Conservation (phyloP, 2,888 invertebrate species). For the Creontiades dilutus region DNA sequence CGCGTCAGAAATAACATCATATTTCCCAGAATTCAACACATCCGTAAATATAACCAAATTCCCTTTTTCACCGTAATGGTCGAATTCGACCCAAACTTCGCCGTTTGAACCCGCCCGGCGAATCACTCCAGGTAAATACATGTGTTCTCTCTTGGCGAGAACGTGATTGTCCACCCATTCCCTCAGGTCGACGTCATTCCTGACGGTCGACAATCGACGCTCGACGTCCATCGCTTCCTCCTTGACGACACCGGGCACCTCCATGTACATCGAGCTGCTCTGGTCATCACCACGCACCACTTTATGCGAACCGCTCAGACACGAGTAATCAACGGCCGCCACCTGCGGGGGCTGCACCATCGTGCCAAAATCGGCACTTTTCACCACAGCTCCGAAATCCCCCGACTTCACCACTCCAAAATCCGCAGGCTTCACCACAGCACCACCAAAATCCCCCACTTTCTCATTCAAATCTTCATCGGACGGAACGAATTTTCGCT, state of each 20-base stretch:
- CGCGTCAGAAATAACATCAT: conserved; percentile 95
- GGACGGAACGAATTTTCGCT: conserved; percentile 91
- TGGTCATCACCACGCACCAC: conserved; percentile 60
- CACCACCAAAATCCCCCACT: neutral
- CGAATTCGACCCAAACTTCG: conserved; percentile 90
- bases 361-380: neutral
- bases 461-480: conserved; percentile 85
- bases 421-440: conserved; percentile 80
- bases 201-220: conserved; percentile 45
- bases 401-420: conserved; percentile 82
- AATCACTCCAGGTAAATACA: conserved; percentile 93
- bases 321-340: conserved; percentile 82
- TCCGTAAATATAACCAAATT: conserved; percentile 81
- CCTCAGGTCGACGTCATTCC: conserved; percentile 86
- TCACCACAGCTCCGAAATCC: conserved; percentile 68
- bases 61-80: conserved; percentile 84
- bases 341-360: conserved; percentile 79
- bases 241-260: conserved; percentile 61
- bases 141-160: conserved; percentile 89
- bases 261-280: conserved; percentile 23
- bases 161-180: conserved; percentile 97
- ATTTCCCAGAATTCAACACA: conserved; percentile 88
- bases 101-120: conserved; percentile 85
- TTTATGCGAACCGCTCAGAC: conserved; percentile 75
- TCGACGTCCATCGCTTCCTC: conserved; percentile 50